Percentiles rank a stretch among this genome's conserved stretches.
phyloP scores from a whole-genome alignment of 2,888 invertebrate genomes.

The Tetragonula carbonaria region DNA sequence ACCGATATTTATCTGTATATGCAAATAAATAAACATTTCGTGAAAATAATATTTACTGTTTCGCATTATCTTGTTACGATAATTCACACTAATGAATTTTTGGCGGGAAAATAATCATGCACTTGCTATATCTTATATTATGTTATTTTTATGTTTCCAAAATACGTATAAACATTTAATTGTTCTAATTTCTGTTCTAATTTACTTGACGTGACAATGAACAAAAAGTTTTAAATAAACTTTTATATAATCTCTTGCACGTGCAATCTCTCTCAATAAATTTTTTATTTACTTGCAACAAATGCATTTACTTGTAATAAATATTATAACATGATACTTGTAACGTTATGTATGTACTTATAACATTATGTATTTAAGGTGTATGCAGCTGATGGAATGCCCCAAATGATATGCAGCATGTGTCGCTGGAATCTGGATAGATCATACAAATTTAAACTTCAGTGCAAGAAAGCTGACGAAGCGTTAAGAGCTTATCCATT shows the following conservation, averaged over 20 bases:
- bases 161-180: not conserved
- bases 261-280: too few species aligned
- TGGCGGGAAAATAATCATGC: slow-evolving; percentile 14
- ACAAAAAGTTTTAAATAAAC: not conserved
- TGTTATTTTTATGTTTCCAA: not conserved
- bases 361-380: slow-evolving; percentile 71
- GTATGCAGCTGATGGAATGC: slow-evolving; percentile 88
- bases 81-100: not conserved
- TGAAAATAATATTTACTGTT: not conserved
- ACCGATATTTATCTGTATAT: slow-evolving; percentile 6
- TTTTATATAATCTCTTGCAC: not conserved
- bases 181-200: too few species aligned
- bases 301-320: too few species aligned
- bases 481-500: slow-evolving; percentile 88
- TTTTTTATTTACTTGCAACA: too few species aligned
- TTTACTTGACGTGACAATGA: too few species aligned
- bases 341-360: slow-evolving; percentile 14
- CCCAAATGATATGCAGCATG: slow-evolving; percentile 88
- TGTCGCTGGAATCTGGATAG: slow-evolving; percentile 89
- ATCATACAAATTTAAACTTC: slow-evolving; percentile 90
- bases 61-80: not conserved
- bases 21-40: not conserved
- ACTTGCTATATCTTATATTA: not conserved
- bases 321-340: not conserved
- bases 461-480: slow-evolving; percentile 91